Conservation (phyloP, 2,888 invertebrate species). For the Drosophila mettleri region DNA sequence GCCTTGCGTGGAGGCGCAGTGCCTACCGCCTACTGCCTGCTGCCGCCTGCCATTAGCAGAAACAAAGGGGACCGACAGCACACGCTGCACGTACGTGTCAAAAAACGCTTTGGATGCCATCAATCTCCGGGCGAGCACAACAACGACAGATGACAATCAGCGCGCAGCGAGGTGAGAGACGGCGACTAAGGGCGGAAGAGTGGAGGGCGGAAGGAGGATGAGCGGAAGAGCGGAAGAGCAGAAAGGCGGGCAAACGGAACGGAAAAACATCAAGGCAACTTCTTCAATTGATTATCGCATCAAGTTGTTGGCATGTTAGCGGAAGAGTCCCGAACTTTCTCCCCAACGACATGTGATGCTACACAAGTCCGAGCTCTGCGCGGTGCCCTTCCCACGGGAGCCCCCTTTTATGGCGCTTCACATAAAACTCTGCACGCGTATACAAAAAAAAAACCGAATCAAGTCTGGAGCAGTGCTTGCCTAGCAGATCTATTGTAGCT, state of each 20-base stretch:
- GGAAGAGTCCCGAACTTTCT: constrained; percentile 12
- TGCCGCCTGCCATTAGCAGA: constrained; percentile 20
- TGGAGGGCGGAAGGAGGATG: neutral
- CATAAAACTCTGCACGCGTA: constrained; percentile 42
- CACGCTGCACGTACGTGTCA: constrained; percentile 54
- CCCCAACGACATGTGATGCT: constrained; percentile 28
- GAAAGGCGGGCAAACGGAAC: constrained; percentile 1
- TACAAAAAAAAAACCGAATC: constrained; percentile 20
- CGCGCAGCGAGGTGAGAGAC: constrained; percentile 13
- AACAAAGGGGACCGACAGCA: constrained; percentile 32
- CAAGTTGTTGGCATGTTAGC: constrained; percentile 54
- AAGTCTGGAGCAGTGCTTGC: constrained; percentile 14
- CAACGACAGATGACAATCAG: constrained; percentile 61
- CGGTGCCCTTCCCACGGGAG: constrained; percentile 31
- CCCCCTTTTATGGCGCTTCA: constrained; percentile 32
- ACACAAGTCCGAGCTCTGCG: constrained; percentile 16
- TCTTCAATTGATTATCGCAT: constrained; percentile 66
- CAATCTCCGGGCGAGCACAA: constrained; percentile 56
- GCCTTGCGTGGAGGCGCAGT: neutral
- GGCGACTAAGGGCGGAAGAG: neutral
- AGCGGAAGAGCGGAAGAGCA: neutral
- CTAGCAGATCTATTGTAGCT: neutral
- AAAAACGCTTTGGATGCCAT: constrained; percentile 63
- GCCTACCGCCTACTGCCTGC: too few species aligned
- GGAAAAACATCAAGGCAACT: constrained; percentile 17